Conservation (phyloP, 2,888 invertebrate genomes). For the Panzeria rudis region DNA sequence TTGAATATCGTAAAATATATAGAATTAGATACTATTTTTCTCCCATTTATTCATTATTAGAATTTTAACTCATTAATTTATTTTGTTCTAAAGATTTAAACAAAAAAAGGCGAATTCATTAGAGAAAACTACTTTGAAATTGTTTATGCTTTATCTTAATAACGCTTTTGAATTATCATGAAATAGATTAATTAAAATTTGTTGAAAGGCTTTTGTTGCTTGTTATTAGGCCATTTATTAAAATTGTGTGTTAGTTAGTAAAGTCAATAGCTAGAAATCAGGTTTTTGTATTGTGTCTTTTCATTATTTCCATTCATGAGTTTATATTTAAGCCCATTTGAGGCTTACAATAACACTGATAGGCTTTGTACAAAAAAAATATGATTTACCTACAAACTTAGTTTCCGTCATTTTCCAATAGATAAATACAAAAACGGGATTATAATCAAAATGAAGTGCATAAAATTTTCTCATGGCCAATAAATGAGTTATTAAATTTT, state of each 20-base stretch:
- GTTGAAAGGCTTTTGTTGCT: neutral
- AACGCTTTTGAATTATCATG: neutral
- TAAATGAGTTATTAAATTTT: no score
- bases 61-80: slow-evolving; percentile 11
- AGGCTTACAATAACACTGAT: no score
- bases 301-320: neutral
- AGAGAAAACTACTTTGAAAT: slow-evolving; percentile 7
- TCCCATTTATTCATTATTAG: neutral
- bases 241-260: neutral
- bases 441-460: no score
- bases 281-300: neutral
- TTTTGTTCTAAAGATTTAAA: slow-evolving; percentile 1
- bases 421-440: no score
- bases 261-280: slow-evolving; percentile 4
- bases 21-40: neutral
- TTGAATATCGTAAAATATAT: neutral
- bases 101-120: neutral
- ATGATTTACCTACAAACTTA: no score
- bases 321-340: no score
- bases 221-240: neutral
- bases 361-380: no score
- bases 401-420: no score
- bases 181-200: slow-evolving; percentile 12
- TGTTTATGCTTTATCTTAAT: neutral
- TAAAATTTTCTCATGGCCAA: no score